phyloP scores from a whole-genome alignment of 2,797 vertebrate genomes.

The Zalophus californianus region DNA sequence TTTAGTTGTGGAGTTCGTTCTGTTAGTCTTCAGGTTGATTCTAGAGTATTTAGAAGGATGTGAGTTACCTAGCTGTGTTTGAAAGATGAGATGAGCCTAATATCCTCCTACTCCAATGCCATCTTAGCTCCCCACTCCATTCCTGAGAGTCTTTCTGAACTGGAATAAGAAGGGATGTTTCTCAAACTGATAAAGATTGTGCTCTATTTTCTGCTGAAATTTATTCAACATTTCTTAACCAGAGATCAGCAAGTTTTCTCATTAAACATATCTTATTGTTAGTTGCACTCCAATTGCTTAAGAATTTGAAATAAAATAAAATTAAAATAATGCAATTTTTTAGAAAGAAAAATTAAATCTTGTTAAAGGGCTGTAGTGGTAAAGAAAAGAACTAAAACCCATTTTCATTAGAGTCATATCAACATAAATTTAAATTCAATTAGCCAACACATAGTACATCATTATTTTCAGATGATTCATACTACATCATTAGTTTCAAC shows the following conservation, averaged over 20 bases:
- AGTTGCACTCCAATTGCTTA: background rate
- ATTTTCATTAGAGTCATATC: background rate
- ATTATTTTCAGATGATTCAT: too few relatives aligned
- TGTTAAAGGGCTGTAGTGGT: background rate
- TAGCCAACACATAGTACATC: too few relatives aligned
- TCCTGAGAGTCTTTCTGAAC: background rate
- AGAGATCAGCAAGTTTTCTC: background rate
- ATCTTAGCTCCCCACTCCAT: background rate
- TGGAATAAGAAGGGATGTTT: background rate
- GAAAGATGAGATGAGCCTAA: too few relatives aligned
- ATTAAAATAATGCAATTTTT: background rate
- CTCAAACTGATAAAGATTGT: background rate
- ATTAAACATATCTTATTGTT: background rate
- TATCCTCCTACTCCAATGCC: too few relatives aligned
- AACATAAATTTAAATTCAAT: background rate
- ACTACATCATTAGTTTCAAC: too few relatives aligned
- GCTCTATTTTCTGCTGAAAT: background rate
- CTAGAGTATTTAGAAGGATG: too few relatives aligned
- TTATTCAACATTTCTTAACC: background rate
- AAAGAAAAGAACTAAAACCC: background rate
- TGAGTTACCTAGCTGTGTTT: too few relatives aligned
- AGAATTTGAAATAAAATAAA: background rate
- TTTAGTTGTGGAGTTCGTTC: background rate
- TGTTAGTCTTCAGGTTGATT: too few relatives aligned
- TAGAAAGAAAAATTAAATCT: background rate